Evolutionary conservation across 2,797 vertebrate species (phyloP).

Genomic region (Cheracebus regulus): DNA sequence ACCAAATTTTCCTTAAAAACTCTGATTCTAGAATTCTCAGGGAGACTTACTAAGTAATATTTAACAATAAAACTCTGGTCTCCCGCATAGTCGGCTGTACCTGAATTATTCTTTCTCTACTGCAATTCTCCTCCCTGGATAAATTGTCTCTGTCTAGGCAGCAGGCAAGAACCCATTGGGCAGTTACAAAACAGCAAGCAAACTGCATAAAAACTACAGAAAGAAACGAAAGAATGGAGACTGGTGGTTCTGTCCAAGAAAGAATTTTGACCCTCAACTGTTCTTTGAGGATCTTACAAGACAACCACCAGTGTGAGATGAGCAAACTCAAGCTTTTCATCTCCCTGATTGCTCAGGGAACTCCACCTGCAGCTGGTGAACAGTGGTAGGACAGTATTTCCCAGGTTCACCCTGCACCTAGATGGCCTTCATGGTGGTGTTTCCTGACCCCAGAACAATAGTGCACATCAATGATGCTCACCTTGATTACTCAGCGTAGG

Average conservation of each 20-base stretch:
- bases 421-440: no score
- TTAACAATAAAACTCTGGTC: no score
- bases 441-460: neutral
- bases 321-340: neutral
- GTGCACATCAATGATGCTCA: neutral
- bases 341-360: neutral
- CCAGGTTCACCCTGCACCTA: neutral
- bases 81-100: no score
- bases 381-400: neutral
- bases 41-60: no score
- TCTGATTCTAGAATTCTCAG: no score
- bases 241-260: rapidly evolving
- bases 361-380: neutral
- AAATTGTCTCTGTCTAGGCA: no score
- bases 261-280: neutral
- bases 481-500: neutral
- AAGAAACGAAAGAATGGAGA: neutral
- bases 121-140: no score
- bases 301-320: rapidly evolving
- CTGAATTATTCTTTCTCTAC: no score
- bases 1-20: no score
- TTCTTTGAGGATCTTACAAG: neutral
- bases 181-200: neutral
- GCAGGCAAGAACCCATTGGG: no score
- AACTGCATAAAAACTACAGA: neutral